Evolutionary conservation across 2,888 invertebrate species (phyloP).

Genomic region (Caenorhabditis sulstoni): DNA sequence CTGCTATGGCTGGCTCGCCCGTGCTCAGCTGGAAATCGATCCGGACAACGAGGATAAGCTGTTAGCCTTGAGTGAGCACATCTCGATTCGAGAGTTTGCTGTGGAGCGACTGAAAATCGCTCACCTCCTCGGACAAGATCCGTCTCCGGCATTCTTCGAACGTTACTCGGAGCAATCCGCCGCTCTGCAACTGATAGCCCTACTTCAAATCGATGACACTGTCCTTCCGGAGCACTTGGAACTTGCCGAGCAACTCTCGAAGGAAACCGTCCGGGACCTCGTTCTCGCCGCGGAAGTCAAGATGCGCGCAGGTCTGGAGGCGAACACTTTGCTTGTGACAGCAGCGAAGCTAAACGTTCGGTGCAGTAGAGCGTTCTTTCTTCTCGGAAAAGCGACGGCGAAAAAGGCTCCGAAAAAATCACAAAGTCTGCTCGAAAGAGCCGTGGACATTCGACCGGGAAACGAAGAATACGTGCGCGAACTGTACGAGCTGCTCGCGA

Average conservation of each 20-base stretch:
- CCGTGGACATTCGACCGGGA: conserved; percentile 57
- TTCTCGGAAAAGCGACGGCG: conserved; percentile 47
- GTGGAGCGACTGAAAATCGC: conserved; percentile 40
- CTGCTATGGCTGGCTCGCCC: conserved; percentile 36
- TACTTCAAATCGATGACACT: background rate
- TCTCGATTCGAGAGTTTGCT: conserved; percentile 21
- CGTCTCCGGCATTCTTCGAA: background rate
- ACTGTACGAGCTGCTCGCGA: conserved; percentile 43
- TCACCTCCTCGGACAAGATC: background rate
- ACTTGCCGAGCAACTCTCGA: conserved; percentile 23
- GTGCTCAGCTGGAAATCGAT: conserved; percentile 29
- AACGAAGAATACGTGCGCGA: conserved; percentile 61
- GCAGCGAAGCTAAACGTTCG: conserved; percentile 64
- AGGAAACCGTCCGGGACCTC: conserved; percentile 21
- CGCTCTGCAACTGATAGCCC: conserved; percentile 7
- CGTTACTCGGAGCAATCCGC: background rate
- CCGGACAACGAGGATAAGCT: conserved; percentile 13
- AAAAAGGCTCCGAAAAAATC: conserved; percentile 62
- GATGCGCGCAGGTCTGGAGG: conserved; percentile 32
- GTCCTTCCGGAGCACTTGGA: conserved; percentile 21
- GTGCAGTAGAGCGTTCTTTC: conserved; percentile 60
- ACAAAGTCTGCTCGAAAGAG: conserved; percentile 57
- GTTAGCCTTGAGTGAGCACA: conserved; percentile 7
- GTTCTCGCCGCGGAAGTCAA: conserved; percentile 54
- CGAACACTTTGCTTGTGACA: conserved; percentile 58